Conservation (phyloP, 1,140 invertebrate species). For the Temnothorax nylanderi region DNA sequence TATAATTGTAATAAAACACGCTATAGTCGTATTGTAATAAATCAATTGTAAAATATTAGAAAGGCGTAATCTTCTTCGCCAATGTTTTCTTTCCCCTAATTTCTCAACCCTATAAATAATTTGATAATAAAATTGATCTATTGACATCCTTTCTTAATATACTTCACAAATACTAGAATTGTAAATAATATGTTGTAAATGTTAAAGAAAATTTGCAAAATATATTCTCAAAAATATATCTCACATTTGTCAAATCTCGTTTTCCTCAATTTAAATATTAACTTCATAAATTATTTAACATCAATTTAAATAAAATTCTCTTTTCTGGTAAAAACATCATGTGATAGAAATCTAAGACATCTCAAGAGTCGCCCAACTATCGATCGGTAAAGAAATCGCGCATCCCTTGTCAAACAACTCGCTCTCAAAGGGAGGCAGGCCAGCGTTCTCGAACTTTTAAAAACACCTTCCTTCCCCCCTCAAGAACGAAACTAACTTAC, state of each 20-base stretch:
- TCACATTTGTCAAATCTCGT: not conserved
- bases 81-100: not conserved
- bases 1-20: not conserved
- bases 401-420: conserved; percentile 6
- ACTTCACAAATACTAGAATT: not conserved
- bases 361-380: not conserved
- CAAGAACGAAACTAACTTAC: conserved; percentile 67
- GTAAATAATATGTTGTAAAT: not conserved
- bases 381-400: conserved; percentile 7
- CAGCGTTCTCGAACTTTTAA: conserved; percentile 65
- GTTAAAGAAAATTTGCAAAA: not conserved
- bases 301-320: not conserved
- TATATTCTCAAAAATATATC: not conserved
- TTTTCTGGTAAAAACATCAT: conserved; percentile 3
- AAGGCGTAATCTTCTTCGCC: not conserved
- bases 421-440: conserved; percentile 24
- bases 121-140: not conserved
- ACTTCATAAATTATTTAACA: not conserved
- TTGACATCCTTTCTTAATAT: not conserved
- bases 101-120: not conserved
- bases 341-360: not conserved
- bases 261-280: not conserved
- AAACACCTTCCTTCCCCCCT: conserved; percentile 49
- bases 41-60: not conserved
- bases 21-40: not conserved